Base-by-base conservation (phyloP, 2,797 vertebrate species). In the Rhincodon typus region DNA sequence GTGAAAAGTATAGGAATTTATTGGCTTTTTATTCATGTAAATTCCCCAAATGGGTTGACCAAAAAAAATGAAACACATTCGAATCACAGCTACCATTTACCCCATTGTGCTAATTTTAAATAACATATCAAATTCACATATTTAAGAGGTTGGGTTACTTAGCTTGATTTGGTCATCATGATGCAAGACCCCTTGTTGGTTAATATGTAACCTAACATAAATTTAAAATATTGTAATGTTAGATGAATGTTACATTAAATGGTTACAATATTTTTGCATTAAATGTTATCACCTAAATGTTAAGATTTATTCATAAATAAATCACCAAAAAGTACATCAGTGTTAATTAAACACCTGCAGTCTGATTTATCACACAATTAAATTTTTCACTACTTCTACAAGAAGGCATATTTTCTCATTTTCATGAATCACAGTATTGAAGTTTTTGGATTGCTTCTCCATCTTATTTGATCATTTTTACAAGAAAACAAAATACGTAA, bases 401-500 rank as follows among this genome's bases (percentile, higher is more conserved):
- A 94, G 67, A 23, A 12, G 67, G 19, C 88, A 62, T n/a, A n/a
- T n/a, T 91, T 94, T 42, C 21, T 23, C 21, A 62, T 70, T 70
- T 46, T 94, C 66, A n/a, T 93, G 50, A 67, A 13, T 42, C 91
- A 67, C 21, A 42, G 53, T 42, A 69, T 34, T 94, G n/a, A 94
- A 42, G n/a, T 69, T 69, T 69, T 69, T 25, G 5, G 66, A 94
- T 94, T 90, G 34, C 21, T 94, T 69, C 38, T 94, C 13, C 30
- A 57, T 57, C 4, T 7, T 88, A 57, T 57, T 30, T 17, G 3
- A 57, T 19, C 2, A 30, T 57, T 17, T 88, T 88, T 34, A 88
- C 8, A 88, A 50, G 97, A 97, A 97, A 97, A 97, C 96, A 96
- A 97, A 97, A 96, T 96, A 96, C 96, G 97, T 97, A 97, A 96